Base-by-base conservation (phyloP, 2,888 invertebrate genomes). In the Dinocampus coccinellae region DNA sequence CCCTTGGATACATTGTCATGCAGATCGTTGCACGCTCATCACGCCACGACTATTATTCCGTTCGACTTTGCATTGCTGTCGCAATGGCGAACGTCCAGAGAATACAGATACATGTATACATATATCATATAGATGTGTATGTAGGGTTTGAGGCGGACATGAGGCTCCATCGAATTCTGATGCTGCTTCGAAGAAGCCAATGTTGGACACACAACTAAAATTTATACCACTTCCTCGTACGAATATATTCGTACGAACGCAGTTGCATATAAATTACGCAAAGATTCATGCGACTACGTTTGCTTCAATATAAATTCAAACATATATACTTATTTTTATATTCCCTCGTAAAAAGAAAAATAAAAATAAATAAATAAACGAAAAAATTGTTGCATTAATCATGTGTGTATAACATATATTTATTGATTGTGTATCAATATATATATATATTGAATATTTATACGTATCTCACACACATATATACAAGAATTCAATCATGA, bases 1-100 rank as follows among this genome's bases (percentile, higher is more conserved):
- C 66, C 57, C 66, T 57, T 39, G 66, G 29, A 66, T 66, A 55
- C 57, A 66, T 66, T 66, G 66, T 66, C 66, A 66, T 66, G 66
- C 66, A 66, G 66, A 66, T 55, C 66, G 66, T 26, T 16, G 26
- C 26, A 39, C 57, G 57, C 66, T 66, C 66, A 66, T 66, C 57
- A 57, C 55, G 53, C 65, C 34, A 34, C 65, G 47, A 33, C 53
- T 65, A 55, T 65, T 65, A 65, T 65, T 65, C 65, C 65, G 53
- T 66, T 66, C 66, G 66, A 66, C 66, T 66, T 66, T 55, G 57
- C 57, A 66, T 66, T 26, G 57, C 53, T 57, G 66, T 66, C 55
- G 55, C 66, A 52, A 64, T 55, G 57, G 29, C 33, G 55, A 55
- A 55, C 36, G 34, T 22, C 57, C n/a, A 24, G 57, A 57, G 66